Evolutionary conservation across 2,797 vertebrate genomes (phyloP), one percentile per base, ranked within the genome.

Genomic region (Chelonia mydas): DNA sequence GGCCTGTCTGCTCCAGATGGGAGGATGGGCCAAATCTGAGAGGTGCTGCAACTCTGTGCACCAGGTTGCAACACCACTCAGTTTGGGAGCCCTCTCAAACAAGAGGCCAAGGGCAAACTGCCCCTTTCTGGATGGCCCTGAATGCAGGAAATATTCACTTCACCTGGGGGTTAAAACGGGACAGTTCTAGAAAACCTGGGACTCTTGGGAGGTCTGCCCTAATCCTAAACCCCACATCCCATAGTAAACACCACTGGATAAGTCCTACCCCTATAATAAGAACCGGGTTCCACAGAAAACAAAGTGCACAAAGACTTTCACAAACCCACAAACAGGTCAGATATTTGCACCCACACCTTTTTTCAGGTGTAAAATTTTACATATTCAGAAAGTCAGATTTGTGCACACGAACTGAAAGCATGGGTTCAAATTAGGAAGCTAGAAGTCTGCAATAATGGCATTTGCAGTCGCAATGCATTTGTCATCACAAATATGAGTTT

Each of bases 391-490:
- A 47, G 41, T 47, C 25, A 28, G 41, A 11, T 76, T 47, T 28
- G 23, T 45, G 41, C 13, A 47, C 3, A 2, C 13, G 13, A 76
- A 47, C 7, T 76, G 27, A 76, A 76, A 47, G 23, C 45, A 16
- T 1, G 12, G 13, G 74, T 76, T 25, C 23, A 47, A 47, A 45
- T 76, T 76, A 76, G 25, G 41, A 28, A 47, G 41, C 41, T 28
- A 47, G 0, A 61, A 61, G 41, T 41, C 25, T 65, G 59, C 37
- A 84, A 3, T 1, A 61, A 72, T 2, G 27, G 2, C 1, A 0
- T 81, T 92, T 16, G 65, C 6, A 21, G 17, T 11, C 7, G 83
- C 86, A 72, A 84, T 89, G 72, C 1, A 3, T 12, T 33, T 54
- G 11, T 37, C 80, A 74, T 83, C 3, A 55, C 57, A 80, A 55